phyloP scores from a whole-genome alignment of 1,140 invertebrate species.

The Thrips palmi region DNA sequence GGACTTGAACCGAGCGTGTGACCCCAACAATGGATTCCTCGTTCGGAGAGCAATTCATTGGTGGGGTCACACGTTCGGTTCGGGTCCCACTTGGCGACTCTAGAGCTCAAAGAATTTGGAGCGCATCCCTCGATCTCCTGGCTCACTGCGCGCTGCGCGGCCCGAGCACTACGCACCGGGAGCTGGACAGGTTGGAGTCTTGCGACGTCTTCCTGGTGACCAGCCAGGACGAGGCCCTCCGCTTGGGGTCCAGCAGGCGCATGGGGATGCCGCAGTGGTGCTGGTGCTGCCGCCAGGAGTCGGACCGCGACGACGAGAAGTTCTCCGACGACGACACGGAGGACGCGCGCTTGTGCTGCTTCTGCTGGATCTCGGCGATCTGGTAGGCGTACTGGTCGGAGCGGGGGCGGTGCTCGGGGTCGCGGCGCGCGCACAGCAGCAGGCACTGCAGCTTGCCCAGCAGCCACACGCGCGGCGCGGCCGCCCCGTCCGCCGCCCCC shows the following conservation, averaged over 20 bases:
- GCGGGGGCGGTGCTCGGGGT: constrained; percentile 22
- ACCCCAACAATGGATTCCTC: too few relatives aligned
- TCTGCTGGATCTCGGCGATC: constrained; percentile 59
- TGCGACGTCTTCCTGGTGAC: constrained; percentile 76
- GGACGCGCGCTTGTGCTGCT: constrained; percentile 51
- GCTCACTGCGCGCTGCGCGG: too few relatives aligned
- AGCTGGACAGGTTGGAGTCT: constrained; percentile 72
- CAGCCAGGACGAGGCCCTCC: constrained; percentile 65
- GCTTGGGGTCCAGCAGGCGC: constrained; percentile 49
- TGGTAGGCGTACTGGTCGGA: constrained; percentile 58
- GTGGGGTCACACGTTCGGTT: too few relatives aligned
- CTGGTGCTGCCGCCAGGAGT: constrained; percentile 58
- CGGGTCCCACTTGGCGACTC: too few relatives aligned
- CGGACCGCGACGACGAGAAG: constrained; percentile 64
- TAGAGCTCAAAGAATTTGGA: too few relatives aligned
- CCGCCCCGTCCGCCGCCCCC: too few relatives aligned
- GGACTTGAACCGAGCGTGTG: too few relatives aligned
- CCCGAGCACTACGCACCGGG: too few relatives aligned
- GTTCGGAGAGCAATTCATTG: too few relatives aligned
- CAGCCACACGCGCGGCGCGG: constrained; percentile 24
- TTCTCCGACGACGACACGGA: constrained; percentile 78
- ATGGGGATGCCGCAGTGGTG: constrained; percentile 57
- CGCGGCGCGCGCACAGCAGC: constrained; percentile 20
- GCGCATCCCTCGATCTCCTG: too few relatives aligned
- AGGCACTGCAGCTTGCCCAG: constrained; percentile 26